Evolutionary conservation across 2,797 vertebrate genomes (phyloP).

Genomic region (Atherinosoma microstoma): DNA sequence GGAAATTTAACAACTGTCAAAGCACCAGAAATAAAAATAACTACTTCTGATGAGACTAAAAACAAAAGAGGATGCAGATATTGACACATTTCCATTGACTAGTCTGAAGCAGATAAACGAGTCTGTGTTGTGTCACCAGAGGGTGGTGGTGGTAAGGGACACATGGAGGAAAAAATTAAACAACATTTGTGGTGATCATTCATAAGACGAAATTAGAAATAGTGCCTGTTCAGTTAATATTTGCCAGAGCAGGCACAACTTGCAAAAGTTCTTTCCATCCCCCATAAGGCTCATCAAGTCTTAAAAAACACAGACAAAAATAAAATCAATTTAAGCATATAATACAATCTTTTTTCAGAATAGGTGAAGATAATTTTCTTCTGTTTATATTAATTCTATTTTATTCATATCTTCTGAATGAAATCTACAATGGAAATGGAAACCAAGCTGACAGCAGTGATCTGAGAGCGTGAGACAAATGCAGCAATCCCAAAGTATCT

Average conservation of each 20-base stretch:
- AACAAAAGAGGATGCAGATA: background rate
- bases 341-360: no score
- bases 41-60: background rate
- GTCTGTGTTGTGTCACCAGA: background rate
- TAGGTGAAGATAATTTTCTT: no score
- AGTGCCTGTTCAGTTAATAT: background rate
- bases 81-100: background rate
- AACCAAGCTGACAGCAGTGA: background rate
- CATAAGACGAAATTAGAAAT: background rate
- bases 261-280: background rate
- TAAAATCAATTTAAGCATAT: background rate
- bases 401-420: background rate
- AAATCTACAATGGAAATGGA: background rate
- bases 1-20: background rate
- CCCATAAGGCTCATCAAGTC: background rate
- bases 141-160: no score
- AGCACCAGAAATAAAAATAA: background rate
- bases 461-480: background rate
- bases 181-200: background rate
- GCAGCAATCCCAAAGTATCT: background rate
- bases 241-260: background rate
- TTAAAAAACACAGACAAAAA: background rate
- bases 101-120: background rate
- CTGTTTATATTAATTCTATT: background rate
- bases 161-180: no score